Base-by-base conservation (phyloP, 2,797 vertebrate species). In the Sebastes variabilis region DNA sequence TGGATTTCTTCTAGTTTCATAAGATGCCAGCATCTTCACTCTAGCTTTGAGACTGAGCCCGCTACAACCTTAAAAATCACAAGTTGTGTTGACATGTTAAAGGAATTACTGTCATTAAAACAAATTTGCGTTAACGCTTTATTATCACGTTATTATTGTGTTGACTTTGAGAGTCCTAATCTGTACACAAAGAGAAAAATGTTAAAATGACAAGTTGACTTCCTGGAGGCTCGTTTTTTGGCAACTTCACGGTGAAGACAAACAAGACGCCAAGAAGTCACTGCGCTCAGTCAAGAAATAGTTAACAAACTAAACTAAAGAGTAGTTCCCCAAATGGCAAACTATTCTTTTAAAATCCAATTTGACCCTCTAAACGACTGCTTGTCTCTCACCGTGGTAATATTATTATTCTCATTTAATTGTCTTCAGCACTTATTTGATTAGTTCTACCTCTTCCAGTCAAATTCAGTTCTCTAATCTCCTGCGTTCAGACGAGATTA, bases 381-480 rank as follows among this genome's bases (percentile, higher is more conserved):
- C 0, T 64, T 61, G 22, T 66, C 12, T 64, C 22, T 36, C 13
- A 69, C 11, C 14, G 16, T 67, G 2, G 27, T 16, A 12, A 20
- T 22, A 42, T 25, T 14, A 59, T 52, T 69, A 1, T 60, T 73
- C 6, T 8, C 6, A 42, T 61, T 25, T 54, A 55, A 60, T 27
- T 77, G 70, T 67, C 60, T 75, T n/a, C 12, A 32, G 18, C 62
- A 30, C 38, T 5, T 81, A 20, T 75, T 64, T 46, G 22, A 62
- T 62, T 79, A 55, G 46, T 66, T 76, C 14, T 54, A 62, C 5
- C 29, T 60, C 9, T 18, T 38, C 2, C 60, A 49, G 27, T 70
- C 8, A 42, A 24, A 75, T 29, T 36, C 24, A 16, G 22, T 32
- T 64, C 32, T 81, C 69, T 83, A 30, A 75, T 75, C 68, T 69